phyloP scores from a whole-genome alignment of 2,797 vertebrate genomes.

The Centroberyx gerrardi region DNA sequence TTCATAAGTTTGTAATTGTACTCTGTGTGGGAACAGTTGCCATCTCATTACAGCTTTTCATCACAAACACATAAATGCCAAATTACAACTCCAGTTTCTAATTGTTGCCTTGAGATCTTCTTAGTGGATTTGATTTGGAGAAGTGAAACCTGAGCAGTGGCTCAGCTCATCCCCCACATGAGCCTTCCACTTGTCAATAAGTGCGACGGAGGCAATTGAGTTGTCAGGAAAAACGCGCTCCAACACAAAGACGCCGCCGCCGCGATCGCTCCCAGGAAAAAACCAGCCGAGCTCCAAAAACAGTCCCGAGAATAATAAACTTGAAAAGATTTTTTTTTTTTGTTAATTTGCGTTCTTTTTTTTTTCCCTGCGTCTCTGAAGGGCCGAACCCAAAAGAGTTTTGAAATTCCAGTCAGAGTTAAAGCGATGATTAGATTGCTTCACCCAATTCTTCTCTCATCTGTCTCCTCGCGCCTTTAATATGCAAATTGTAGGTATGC shows the following conservation, averaged over 20 bases:
- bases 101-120: neutral
- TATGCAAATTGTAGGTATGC: constrained; percentile 95
- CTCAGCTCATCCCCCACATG: neutral
- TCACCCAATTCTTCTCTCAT: constrained; percentile 83
- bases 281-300: constrained; percentile 28
- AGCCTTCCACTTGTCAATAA: neutral
- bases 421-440: constrained; percentile 83
- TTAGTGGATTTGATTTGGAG: constrained; percentile 3
- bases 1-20: neutral
- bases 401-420: constrained; percentile 85
- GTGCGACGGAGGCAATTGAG: constrained; percentile 42
- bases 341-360: constrained; percentile 71
- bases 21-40: no score
- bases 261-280: constrained; percentile 38
- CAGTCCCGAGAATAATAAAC: constrained; percentile 67
- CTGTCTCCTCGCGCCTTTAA: constrained; percentile 83
- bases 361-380: constrained; percentile 69
- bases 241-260: constrained; percentile 22
- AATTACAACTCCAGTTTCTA: neutral
- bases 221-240: constrained; percentile 43
- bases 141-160: neutral
- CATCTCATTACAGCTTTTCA: neutral
- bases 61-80: neutral
- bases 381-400: constrained; percentile 73
- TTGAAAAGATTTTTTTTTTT: constrained; percentile 52